These are phyloP conservation scores for Trichacis sp. DNA, from an alignment of 2,888 invertebrate genomes.

Conservation along the genomic window DNA sequence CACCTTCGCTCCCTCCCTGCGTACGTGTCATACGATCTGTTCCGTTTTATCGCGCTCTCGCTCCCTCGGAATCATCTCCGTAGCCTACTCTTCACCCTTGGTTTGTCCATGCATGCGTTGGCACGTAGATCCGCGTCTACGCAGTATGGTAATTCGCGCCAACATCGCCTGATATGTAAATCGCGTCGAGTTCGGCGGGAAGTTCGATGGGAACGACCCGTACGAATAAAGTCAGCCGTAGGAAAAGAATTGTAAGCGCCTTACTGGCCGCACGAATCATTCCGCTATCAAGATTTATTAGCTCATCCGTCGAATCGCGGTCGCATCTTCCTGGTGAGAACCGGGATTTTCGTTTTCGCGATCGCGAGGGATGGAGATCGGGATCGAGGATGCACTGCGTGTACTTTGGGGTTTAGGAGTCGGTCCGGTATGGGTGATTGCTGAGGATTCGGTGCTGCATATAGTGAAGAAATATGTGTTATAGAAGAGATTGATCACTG, in stretches of 20 bases:
- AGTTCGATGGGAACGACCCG: slow-evolving; percentile 66
- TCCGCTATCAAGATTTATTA: slow-evolving; percentile 63
- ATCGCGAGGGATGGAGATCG: background rate
- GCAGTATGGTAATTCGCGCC: slow-evolving; percentile 65
- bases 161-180: slow-evolving; percentile 67
- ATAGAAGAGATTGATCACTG: too few relatives aligned
- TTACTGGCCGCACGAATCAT: slow-evolving; percentile 58
- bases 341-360: slow-evolving; percentile 59
- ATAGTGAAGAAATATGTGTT: too few relatives aligned
- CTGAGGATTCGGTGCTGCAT: too few relatives aligned
- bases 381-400: too few relatives aligned
- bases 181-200: slow-evolving; percentile 65
- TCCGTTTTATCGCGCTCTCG: slow-evolving; percentile 28
- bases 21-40: slow-evolving; percentile 57
- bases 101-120: slow-evolving; percentile 56
- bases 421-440: too few relatives aligned
- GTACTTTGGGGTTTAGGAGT: too few relatives aligned
- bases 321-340: slow-evolving; percentile 59
- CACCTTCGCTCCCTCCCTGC: slow-evolving; percentile 42
- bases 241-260: slow-evolving; percentile 56
- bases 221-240: slow-evolving; percentile 38
- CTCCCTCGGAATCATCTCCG: slow-evolving; percentile 27
- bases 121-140: slow-evolving; percentile 58
- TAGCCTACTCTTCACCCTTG: slow-evolving; percentile 33
- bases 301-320: slow-evolving; percentile 50